phyloP scores from a whole-genome alignment of 1,140 invertebrate species.

The Tetranychus urticae region DNA sequence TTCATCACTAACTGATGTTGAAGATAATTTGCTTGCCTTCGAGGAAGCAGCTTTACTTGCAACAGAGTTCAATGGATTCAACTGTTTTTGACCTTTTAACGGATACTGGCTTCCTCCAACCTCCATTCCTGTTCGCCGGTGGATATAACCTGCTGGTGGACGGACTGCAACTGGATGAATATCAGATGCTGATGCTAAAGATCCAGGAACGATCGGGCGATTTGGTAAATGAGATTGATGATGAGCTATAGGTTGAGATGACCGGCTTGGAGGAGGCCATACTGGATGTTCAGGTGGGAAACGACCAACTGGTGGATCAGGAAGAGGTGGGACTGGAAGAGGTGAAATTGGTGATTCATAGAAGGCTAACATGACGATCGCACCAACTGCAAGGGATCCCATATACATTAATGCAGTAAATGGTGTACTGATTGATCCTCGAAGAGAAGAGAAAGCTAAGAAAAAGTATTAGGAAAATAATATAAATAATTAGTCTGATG shows the following conservation, averaged over 20 bases:
- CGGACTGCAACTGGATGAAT: not conserved
- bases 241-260: not conserved
- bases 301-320: slow-evolving; percentile 10
- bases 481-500: not conserved
- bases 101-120: not conserved
- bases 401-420: slow-evolving; percentile 7
- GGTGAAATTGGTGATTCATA: slow-evolving; percentile 12
- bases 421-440: slow-evolving; percentile 5
- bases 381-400: slow-evolving; percentile 5
- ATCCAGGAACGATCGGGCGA: not conserved
- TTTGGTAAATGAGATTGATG: not conserved
- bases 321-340: slow-evolving; percentile 9
- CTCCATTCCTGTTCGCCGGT: not conserved
- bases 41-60: too few species aligned
- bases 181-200: not conserved
- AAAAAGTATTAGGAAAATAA: not conserved
- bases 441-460: slow-evolving; percentile 2
- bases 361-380: slow-evolving; percentile 10
- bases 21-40: too few species aligned
- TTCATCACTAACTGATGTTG: too few species aligned
- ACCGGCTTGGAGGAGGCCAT: slow-evolving; percentile 5
- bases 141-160: not conserved
- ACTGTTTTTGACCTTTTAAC: not conserved
- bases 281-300: slow-evolving; percentile 11
- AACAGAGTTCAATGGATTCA: not conserved